Evolutionary conservation across 1,140 invertebrate species (phyloP), one percentile per base, ranked within the genome.

Genomic region (Tyrophagus putrescentiae): DNA sequence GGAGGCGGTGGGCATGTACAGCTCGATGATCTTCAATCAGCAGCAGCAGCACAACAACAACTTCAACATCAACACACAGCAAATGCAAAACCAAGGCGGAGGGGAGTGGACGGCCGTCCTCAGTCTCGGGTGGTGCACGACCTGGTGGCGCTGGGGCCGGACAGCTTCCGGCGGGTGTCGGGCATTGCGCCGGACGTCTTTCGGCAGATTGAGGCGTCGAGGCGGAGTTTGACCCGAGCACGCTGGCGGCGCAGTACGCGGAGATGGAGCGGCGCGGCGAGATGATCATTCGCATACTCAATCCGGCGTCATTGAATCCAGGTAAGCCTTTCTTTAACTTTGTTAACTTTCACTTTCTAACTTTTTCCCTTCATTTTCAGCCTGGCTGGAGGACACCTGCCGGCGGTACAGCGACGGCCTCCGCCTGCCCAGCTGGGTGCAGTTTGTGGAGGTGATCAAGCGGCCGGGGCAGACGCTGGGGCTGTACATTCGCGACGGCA

Each of bases 371-470:
- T n/a, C n/a, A n/a, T 85, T 87, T 62, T 77, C 84, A 65, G 80
- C 82, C 59, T 87, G 85, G 53, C 78, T 80, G 54, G 87, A 90
- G 66, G 80, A 54, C 11, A 83, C 60, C 5, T 53, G 63, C 27
- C 50, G 65, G 29, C 58, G 64, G 11, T 67, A 64, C 57, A 28
- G 62, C 4, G 31, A 56, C 32, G 9, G 57, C 63, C 7, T 63
- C 64, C n/a, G 67, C 67, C 25, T 56, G 50, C 39, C 36, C 7
- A 56, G 62, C 52, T 67, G 83, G 65, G 84, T 93, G 48, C 84
- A 95, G 73, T 85, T 97, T 69, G 91, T 98, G 63, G 95, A 98
- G 76, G 98, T 98, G 68, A 92, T 98, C 62, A 99, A 99, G 75
- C 80, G 94, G 67, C 95, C 95, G 1, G 95, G 94, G 25, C 95